A percentile compares a stretch with the other conserved stretches of the same genome.
phyloP scores from a whole-genome alignment of 2,888 invertebrate genomes.

The Dolichopus griseipennis region DNA sequence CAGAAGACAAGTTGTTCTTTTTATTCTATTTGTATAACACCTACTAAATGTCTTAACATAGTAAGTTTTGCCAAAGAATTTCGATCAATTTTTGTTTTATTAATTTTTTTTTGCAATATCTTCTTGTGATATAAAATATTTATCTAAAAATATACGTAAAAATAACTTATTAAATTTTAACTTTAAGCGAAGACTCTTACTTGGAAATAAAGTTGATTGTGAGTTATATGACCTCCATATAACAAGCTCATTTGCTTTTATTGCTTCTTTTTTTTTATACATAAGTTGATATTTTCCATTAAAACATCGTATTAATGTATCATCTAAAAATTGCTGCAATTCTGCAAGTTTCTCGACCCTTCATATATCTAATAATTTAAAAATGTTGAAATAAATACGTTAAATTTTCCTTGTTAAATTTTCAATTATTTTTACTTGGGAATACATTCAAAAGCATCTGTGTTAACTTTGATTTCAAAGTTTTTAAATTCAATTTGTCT shows the following conservation, averaged over 20 bases:
- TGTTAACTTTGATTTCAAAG: constrained; percentile 27
- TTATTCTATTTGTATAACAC: constrained; percentile 30
- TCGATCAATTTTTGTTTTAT: constrained; percentile 30
- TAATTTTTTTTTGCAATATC: constrained; percentile 29
- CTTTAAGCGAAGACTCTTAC: too few species aligned
- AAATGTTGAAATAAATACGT: background rate
- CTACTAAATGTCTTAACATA: constrained; percentile 31
- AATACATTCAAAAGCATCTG: constrained; percentile 27
- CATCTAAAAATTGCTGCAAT: constrained; percentile 27
- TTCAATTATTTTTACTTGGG: constrained; percentile 27
- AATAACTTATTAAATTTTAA: too few species aligned
- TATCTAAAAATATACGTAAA: constrained; percentile 27
- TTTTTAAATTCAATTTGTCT: constrained; percentile 29
- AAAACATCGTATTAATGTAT: constrained; percentile 29
- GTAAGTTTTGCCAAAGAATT: constrained; percentile 29
- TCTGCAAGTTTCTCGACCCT: constrained; percentile 31
- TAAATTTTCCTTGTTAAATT: background rate
- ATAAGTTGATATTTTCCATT: constrained; percentile 32
- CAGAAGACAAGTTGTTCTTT: constrained; percentile 29
- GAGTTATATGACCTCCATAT: constrained; percentile 31
- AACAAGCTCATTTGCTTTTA: constrained; percentile 26
- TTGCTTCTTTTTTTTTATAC: constrained; percentile 26
- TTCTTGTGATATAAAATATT: constrained; percentile 32
- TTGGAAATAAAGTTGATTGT: constrained; percentile 28
- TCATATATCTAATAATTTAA: constrained; percentile 27